A percentile compares a stretch with the other conserved stretches of the same genome.
phyloP scores from a whole-genome alignment of 2,113 vertebrate genomes.

The Nyctibius bracteatus region DNA sequence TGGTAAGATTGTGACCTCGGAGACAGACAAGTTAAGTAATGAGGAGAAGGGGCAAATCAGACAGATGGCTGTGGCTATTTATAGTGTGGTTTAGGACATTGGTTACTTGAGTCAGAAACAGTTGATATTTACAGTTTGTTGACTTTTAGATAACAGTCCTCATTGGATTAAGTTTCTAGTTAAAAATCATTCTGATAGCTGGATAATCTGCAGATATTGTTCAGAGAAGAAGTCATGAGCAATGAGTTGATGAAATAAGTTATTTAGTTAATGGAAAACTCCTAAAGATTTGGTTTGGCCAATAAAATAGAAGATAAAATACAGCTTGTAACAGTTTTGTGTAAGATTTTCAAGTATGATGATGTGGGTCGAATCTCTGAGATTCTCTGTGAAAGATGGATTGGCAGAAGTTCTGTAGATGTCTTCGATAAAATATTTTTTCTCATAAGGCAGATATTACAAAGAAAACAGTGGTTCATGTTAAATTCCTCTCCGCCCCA shows the following conservation, averaged over 20 bases:
- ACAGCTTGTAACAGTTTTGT: background rate
- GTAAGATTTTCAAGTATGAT: background rate
- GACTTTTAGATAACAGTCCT: background rate
- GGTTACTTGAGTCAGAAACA: slow-evolving; percentile 33
- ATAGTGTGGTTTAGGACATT: slow-evolving; percentile 40
- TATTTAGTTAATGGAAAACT: background rate
- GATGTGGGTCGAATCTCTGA: background rate
- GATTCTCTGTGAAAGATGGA: background rate
- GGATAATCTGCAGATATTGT: background rate
- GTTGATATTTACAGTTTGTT: slow-evolving; percentile 55
- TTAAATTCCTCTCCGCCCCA: background rate
- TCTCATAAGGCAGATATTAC: background rate
- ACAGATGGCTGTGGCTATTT: slow-evolving; percentile 54
- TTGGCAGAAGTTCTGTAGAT: background rate
- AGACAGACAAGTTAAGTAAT: slow-evolving; percentile 21
- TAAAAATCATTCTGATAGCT: background rate
- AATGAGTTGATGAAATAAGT: background rate
- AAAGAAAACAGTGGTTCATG: background rate
- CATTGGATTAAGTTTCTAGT: background rate
- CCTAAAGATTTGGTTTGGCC: background rate
- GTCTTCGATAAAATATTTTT: background rate
- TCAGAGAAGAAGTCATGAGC: background rate
- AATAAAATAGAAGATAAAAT: background rate
- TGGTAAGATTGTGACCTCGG: slow-evolving; percentile 1
- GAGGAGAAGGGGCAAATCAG: slow-evolving; percentile 46